Base-by-base conservation (phyloP, 1,140 invertebrate species). In the Drosophila biarmipes region DNA sequence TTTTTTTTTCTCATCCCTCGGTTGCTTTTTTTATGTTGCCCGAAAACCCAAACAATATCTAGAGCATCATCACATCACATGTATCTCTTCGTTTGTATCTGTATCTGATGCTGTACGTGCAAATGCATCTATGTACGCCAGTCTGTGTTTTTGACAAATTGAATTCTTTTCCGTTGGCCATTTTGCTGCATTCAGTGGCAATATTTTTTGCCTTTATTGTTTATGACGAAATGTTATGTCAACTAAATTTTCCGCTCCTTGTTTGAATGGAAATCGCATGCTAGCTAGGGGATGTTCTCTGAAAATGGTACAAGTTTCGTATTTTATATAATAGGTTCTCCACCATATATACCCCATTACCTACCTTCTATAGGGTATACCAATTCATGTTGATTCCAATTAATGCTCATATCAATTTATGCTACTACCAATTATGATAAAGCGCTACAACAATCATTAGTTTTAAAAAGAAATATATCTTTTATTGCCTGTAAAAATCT, bases 1-100 rank as follows among this genome's bases (percentile, higher is more conserved):
- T 87, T 86, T 86, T 87, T 86, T 73, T 72, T 37, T 66, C 29
- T 19, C 34, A 49, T 49, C 43, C 29, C 54, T 19, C n/a, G 14
- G 34, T 27, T 66, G 43, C 10, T 31, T 31, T 31, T 75, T 68
- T 79, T 77, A 51, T 86, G 61, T 75, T 67, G 49, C 64, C 42
- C 53, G 38, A 57, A 57, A 55, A 24, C 67, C 67, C 38, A 72
- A 59, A 80, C 12, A 75, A 69, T 52, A 71, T 55, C 64, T 55
- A 55, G 40, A 57, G 15, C 71, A 71, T 54, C 35, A 81, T 51
- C 29, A 31, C 29, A 31, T 77, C 64, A 78, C 46, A 85, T 66
- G 54, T 67, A 67, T 64, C 45, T 35, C 15, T 37, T 38, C 29
- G 40, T 53, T 21, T 31, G 43, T 53, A 31, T 40, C 31, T 35